These are phyloP conservation scores for Danaus melanippus DNA, from an alignment of 1,140 invertebrate genomes.

Conservation along the genomic window DNA sequence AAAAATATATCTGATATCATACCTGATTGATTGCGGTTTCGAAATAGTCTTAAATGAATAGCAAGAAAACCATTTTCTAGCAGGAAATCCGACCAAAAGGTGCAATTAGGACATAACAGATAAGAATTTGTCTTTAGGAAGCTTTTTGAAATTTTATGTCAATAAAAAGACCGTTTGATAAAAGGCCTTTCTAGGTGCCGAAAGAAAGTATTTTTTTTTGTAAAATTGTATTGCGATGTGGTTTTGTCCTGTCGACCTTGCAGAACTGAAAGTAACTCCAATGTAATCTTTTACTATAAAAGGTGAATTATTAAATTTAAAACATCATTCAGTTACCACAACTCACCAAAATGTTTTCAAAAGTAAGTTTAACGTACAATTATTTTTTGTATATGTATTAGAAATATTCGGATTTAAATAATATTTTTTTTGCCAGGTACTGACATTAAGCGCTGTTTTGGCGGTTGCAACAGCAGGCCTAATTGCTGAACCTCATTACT, in stretches of 20 bases:
- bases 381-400: background rate
- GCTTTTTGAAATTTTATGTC: too few relatives aligned
- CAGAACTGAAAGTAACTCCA: constrained; percentile 14
- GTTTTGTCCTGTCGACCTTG: constrained; percentile 18
- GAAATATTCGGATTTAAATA: background rate
- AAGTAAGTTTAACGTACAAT: constrained; percentile 15
- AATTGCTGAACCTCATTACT: constrained; percentile 37
- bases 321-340: constrained; percentile 14
- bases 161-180: too few relatives aligned
- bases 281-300: constrained; percentile 16
- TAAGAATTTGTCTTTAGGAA: too few relatives aligned
- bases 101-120: too few relatives aligned
- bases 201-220: constrained; percentile 2
- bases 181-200: background rate
- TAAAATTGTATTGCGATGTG: constrained; percentile 4
- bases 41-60: too few relatives aligned
- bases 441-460: constrained; percentile 22
- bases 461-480: constrained; percentile 28
- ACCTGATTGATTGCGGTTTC: too few relatives aligned
- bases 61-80: too few relatives aligned
- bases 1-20: too few relatives aligned
- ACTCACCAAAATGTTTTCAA: constrained; percentile 20
- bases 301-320: constrained; percentile 2
- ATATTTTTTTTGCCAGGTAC: constrained; percentile 18
- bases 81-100: too few relatives aligned